Base-by-base conservation (phyloP, 2,888 invertebrate species). In the Tenthredo notha region DNA sequence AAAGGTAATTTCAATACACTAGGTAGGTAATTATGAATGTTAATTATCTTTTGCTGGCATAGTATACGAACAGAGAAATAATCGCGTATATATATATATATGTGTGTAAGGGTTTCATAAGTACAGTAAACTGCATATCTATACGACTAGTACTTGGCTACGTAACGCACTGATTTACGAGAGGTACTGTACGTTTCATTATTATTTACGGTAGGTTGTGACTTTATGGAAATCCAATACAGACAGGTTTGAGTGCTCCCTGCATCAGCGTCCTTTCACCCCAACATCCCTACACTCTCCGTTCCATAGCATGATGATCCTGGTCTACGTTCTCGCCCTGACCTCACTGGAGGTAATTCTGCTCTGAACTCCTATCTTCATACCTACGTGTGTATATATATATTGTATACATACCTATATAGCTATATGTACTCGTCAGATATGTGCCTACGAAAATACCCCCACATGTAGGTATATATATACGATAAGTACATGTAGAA, bases 181-280 rank as follows among this genome's bases (percentile, higher is more conserved):
- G 29, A 43, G 67, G 43, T 67, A 47, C 65, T 70, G 67, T n/a
- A n/a, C n/a, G n/a, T 47, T 83, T 67, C 65, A 83, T 83, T 65
- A 83, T 67, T 83, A 70, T 83, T 83, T 83, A 83, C 83, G 47
- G 33, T 5, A 83, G 50, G 50, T 61, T 61, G 47, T 70, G 67
- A 33, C 67, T 70, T 83, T 83, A 83, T 83, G 83, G 83, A 83
- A 83, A 83, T 83, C 50, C 83, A 83, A 83, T 83, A 83, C 67
- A 15, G 29, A 10, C 67, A 43, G 83, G 43, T 67, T 83, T 70
- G 67, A 65, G 83, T 70, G 83, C 65, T 29, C 40, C 83, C 61
- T 80, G 80, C 80, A 80, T 40, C 80, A 21, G 21, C n/a, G 61
- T 61, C 58, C 50, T 77, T 77, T 54, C 15, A 77, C 54, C 47